These are phyloP conservation scores for Aix galericulata DNA, from an alignment of 2,113 vertebrate genomes.

Conservation along the genomic window DNA sequence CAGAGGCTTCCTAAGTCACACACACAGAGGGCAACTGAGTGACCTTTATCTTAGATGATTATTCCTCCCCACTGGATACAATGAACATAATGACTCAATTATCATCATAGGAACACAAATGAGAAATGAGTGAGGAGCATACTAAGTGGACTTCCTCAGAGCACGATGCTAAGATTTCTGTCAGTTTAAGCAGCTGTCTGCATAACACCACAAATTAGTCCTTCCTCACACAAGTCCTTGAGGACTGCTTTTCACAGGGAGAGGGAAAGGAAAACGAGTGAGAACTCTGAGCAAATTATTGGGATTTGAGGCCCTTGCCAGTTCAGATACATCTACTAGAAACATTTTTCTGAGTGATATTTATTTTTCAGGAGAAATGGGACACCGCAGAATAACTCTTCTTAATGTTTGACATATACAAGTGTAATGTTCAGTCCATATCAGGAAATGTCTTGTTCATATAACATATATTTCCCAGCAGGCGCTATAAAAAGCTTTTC, in stretches of 20 bases:
- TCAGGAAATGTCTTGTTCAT: slow-evolving; percentile 13
- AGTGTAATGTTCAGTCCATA: neutral
- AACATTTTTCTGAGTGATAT: neutral
- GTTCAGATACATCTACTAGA: neutral
- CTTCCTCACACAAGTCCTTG: neutral
- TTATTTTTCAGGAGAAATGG: slow-evolving; percentile 3
- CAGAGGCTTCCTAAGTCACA: neutral
- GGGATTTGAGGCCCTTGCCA: neutral
- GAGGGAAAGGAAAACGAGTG: neutral
- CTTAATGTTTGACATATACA: neutral
- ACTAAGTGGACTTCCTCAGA: neutral
- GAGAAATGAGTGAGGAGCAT: neutral
- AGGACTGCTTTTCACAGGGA: neutral
- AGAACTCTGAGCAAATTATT: neutral
- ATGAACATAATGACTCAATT: neutral
- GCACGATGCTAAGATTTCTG: neutral
- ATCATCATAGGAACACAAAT: neutral
- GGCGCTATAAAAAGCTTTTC: neutral
- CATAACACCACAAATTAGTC: neutral
- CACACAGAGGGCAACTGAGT: neutral
- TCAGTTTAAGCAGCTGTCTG: neutral
- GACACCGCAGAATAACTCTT: neutral
- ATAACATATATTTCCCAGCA: neutral
- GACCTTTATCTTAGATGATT: neutral
- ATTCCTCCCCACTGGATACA: neutral